Percentiles rank a stretch among this genome's conserved stretches.
phyloP scores from a whole-genome alignment of 2,113 vertebrate genomes.

The Gnathonemus longibarbis region DNA sequence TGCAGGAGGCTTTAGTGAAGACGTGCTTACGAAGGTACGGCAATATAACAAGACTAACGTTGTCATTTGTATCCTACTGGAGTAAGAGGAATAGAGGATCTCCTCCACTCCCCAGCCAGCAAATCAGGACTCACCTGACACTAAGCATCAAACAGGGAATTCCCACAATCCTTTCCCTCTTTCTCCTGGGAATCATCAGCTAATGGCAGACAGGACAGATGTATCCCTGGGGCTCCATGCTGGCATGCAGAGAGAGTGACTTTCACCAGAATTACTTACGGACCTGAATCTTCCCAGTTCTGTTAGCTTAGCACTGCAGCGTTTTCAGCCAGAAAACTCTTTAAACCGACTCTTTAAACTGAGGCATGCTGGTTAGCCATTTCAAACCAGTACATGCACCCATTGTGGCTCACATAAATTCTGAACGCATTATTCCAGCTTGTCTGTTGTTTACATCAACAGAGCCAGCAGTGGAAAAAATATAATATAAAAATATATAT shows the following conservation, averaged over 20 bases:
- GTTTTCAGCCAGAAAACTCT: neutral
- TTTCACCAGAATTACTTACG: neutral
- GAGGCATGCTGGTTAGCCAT: neutral
- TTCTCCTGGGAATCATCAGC: neutral
- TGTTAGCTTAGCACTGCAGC: neutral
- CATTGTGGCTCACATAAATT: neutral
- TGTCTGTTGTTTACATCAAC: neutral
- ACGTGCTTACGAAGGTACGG: neutral
- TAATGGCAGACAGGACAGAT: neutral
- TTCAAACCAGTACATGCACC: neutral
- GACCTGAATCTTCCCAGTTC: neutral
- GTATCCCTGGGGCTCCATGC: neutral
- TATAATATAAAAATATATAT: neutral
- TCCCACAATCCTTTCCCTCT: neutral
- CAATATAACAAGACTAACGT: neutral
- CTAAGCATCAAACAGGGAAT: neutral
- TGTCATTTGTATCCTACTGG: neutral
- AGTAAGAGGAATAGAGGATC: neutral
- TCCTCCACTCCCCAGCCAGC: neutral
- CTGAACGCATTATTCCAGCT: neutral
- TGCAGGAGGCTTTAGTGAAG: neutral
- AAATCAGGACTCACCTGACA: neutral
- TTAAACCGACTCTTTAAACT: neutral
- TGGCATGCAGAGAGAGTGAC: neutral
- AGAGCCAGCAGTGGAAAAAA: neutral